Evolutionary conservation across 2,888 invertebrate species (phyloP), one percentile per base, ranked within the genome.

Genomic region (Crocallis elinguaria): DNA sequence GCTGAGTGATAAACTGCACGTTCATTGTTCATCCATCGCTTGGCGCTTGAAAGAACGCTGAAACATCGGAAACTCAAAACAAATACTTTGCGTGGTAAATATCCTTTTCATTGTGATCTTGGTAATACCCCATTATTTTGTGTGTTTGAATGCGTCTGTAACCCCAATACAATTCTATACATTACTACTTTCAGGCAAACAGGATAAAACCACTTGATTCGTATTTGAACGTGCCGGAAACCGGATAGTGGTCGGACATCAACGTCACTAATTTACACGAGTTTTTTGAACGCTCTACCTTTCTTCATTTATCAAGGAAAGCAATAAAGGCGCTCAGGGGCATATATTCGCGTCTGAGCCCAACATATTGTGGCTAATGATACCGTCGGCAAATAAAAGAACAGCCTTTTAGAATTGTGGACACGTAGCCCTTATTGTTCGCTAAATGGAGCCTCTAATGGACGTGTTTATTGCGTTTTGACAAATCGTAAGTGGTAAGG

Each of bases 241-340:
- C 6, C 2, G n/a, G 16, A 48, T 41, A 49, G 39, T 27, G 17
- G 17, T 6, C 30, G 21, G 37, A 30, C 8, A 23, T 49, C 12
- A 32, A 36, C 32, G 35, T 21, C 41, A 17, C 42, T 45, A 50
- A 62, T 49, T 45, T 56, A 45, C 49, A 37, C 43, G 32, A 39
- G 55, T 61, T 61, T 63, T 65, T 66, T 59, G 61, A 59, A 59
- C 60, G 67, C 38, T 67, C 69, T 65, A 68, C 71, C 71, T 70
- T 76, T 75, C 72, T 75, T 73, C 77, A 84, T 85, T 81, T 81
- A 81, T 85, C 85, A 83, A 73, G 49, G 64, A 62, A 66, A 67
- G 80, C 80, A 86, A 84, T 84, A 85, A 84, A 78, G 78, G 75
- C 64, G 67, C 68, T 63, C 69, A 64, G 67, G 63, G 68, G 69